Evolutionary conservation across 2,113 vertebrate species (phyloP).

Genomic region (Halichoeres trimaculatus): DNA sequence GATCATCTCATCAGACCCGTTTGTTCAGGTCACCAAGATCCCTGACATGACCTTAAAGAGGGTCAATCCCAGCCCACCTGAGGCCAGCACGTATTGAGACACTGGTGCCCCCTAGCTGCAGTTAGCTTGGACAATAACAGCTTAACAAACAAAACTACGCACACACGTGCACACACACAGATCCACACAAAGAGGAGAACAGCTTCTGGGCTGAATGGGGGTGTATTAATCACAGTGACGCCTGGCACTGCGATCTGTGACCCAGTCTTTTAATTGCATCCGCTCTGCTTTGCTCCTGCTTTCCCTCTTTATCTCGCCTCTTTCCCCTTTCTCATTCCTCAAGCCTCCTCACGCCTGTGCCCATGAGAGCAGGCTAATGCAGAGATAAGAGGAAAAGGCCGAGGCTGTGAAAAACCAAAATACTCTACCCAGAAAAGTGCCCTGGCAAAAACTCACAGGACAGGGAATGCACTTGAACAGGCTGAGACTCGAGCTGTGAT

Average conservation of each 20-base stretch:
- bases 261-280: conserved; percentile 83
- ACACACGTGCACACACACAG: conserved; percentile 28
- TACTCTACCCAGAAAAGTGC: conserved; percentile 22
- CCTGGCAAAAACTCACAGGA: conserved; percentile 26
- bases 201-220: conserved; percentile 74
- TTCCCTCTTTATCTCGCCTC: conserved; percentile 76
- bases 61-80: conserved; percentile 19
- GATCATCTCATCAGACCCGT: neutral
- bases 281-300: conserved; percentile 68
- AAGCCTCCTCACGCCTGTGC: conserved; percentile 51
- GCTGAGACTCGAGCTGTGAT: neutral
- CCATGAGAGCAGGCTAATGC: conserved; percentile 69
- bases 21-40: neutral
- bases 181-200: conserved; percentile 54
- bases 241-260: conserved; percentile 78
- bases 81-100: conserved; percentile 7
- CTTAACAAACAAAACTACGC: conserved; percentile 47
- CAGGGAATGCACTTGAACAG: neutral
- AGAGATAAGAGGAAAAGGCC: conserved; percentile 65
- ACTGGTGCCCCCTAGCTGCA: conserved; percentile 67
- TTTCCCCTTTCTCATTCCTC: conserved; percentile 71
- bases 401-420: conserved; percentile 32
- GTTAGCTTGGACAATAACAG: conserved; percentile 10
- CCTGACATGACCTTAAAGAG: conserved; percentile 11
- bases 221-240: conserved; percentile 76